phyloP scores from a whole-genome alignment of 2,888 invertebrate species.

The Aphidoletes aphidimyza region DNA sequence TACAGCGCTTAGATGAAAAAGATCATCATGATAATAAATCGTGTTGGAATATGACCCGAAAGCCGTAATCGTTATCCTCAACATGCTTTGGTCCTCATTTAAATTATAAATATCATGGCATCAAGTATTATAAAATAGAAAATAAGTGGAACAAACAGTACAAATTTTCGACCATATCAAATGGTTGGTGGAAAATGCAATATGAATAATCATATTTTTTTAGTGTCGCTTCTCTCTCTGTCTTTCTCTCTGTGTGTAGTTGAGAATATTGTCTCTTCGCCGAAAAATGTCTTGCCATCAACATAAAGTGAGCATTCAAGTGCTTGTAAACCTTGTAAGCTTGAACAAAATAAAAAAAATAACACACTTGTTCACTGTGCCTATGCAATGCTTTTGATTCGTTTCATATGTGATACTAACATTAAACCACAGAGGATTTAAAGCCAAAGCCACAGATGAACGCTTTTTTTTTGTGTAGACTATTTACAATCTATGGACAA shows the following conservation, averaged over 20 bases:
- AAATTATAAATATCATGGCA: conserved; percentile 6
- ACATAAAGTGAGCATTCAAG: neutral
- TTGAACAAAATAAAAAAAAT: too few relatives aligned
- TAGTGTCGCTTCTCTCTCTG: too few relatives aligned
- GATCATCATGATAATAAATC: too few relatives aligned
- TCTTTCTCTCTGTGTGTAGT: too few relatives aligned
- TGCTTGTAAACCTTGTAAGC: neutral
- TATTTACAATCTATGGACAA: too few relatives aligned
- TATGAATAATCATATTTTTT: too few relatives aligned
- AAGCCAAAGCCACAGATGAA: neutral
- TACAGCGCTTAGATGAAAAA: too few relatives aligned
- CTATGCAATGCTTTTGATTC: neutral
- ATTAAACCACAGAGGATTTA: neutral
- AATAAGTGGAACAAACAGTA: neutral
- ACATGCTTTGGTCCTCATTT: neutral
- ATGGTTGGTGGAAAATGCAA: too few relatives aligned
- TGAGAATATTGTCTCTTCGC: too few relatives aligned
- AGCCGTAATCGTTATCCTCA: neutral
- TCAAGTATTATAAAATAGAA: too few relatives aligned
- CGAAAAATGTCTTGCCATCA: neutral
- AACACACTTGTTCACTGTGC: too few relatives aligned
- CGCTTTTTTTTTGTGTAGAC: neutral
- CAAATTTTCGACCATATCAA: too few relatives aligned
- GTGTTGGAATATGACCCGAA: neutral
- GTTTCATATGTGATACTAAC: neutral